These are phyloP conservation scores for Spicauda simplicius DNA, from an alignment of 2,888 invertebrate species.

Conservation along the genomic window DNA sequence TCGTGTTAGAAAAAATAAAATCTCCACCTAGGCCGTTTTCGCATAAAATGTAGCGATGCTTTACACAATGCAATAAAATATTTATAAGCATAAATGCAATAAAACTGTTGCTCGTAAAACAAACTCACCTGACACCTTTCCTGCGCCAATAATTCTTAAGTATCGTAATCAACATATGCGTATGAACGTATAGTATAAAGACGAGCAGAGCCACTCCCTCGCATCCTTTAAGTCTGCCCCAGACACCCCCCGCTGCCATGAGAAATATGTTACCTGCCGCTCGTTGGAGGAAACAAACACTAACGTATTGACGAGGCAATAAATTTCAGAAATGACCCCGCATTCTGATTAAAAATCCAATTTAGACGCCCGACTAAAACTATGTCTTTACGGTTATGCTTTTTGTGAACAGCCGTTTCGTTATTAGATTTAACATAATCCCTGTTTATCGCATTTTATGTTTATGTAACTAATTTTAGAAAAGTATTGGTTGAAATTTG, in stretches of 20 bases:
- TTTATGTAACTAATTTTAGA: slow-evolving; percentile 7
- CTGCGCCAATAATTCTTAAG: slow-evolving; percentile 37
- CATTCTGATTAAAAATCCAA: slow-evolving; percentile 76
- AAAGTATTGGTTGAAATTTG: slow-evolving; percentile 1
- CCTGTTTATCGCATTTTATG: slow-evolving; percentile 37
- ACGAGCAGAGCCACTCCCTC: slow-evolving; percentile 52
- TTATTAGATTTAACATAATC: slow-evolving; percentile 42
- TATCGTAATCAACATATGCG: slow-evolving; percentile 33
- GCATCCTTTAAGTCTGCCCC: slow-evolving; percentile 60
- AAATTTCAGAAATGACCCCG: slow-evolving; percentile 72
- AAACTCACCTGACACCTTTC: slow-evolving; percentile 37
- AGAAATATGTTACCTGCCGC: slow-evolving; percentile 76
- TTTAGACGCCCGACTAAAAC: slow-evolving; percentile 58
- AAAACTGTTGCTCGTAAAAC: slow-evolving; percentile 38
- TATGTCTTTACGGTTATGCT: slow-evolving; percentile 51
- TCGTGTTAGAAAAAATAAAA: slow-evolving; percentile 25
- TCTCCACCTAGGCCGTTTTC: slow-evolving; percentile 24
- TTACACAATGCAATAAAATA: slow-evolving; percentile 37
- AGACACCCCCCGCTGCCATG: slow-evolving; percentile 73
- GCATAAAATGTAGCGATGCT: slow-evolving; percentile 31
- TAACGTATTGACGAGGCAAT: slow-evolving; percentile 70
- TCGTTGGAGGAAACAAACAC: slow-evolving; percentile 73
- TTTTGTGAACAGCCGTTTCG: slow-evolving; percentile 47
- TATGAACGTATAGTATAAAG: slow-evolving; percentile 41
- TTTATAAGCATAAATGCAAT: slow-evolving; percentile 38